Percentiles rank a stretch among this genome's conserved stretches.
Evolutionary conservation across 2,888 invertebrate genomes (phyloP).

Genomic region (Drosophila stalkeri): DNA sequence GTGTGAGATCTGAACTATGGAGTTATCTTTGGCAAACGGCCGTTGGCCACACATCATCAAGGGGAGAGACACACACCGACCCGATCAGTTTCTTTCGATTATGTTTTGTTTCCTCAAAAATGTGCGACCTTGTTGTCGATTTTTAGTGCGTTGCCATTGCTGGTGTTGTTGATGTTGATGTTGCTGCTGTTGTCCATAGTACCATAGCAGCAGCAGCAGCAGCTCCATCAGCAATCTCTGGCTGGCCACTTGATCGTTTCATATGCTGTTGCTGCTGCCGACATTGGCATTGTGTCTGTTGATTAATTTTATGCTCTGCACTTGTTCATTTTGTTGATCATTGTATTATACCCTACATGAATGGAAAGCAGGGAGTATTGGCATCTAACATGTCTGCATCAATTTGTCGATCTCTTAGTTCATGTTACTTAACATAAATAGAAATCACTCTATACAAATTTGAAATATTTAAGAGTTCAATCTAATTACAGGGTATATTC

Average conservation of each 20-base stretch:
- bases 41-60: neutral
- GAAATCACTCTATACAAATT: too few relatives aligned
- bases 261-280: constrained; percentile 61
- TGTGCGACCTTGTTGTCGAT: constrained; percentile 64
- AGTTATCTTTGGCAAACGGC: neutral
- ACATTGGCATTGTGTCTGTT: constrained; percentile 39
- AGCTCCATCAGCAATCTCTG: constrained; percentile 14
- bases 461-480: neutral
- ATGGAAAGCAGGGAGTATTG: neutral
- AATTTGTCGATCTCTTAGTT: neutral
- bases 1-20: constrained; percentile 1
- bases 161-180: constrained; percentile 31
- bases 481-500: neutral
- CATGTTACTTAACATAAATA: too few relatives aligned
- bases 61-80: constrained; percentile 19
- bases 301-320: constrained; percentile 54
- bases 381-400: neutral
- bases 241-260: constrained; percentile 52
- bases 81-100: constrained; percentile 54
- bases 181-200: constrained; percentile 34
- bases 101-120: constrained; percentile 69
- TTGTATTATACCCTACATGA: neutral
- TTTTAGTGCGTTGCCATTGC: constrained; percentile 64
- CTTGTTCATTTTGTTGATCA: constrained; percentile 43
- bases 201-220: constrained; percentile 4